Conservation (phyloP, 2,113 vertebrate genomes). For the Oncorhynchus gorbuscha region DNA sequence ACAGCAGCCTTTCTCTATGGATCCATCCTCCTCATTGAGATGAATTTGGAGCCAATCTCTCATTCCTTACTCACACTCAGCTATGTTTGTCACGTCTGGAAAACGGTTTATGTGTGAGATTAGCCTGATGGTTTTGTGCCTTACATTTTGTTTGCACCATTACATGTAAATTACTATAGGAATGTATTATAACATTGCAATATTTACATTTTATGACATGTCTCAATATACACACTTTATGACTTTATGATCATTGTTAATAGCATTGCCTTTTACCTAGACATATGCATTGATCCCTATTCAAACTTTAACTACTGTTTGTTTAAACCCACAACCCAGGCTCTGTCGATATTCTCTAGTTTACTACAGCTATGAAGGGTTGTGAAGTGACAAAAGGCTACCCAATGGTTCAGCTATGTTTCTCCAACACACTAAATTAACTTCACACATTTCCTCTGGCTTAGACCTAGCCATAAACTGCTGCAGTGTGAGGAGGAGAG, state of each 20-base stretch:
- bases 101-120: too few relatives aligned
- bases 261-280: too few relatives aligned
- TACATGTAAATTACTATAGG: too few relatives aligned
- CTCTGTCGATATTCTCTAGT: background rate
- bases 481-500: conserved; percentile 12
- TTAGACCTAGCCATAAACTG: conserved; percentile 66
- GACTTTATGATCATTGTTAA: too few relatives aligned
- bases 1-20: background rate
- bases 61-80: background rate
- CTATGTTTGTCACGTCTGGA: background rate
- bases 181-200: too few relatives aligned
- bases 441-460: conserved; percentile 75
- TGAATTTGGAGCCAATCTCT: background rate
- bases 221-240: too few relatives aligned
- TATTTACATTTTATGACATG: too few relatives aligned
- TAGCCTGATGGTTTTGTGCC: too few relatives aligned
- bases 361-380: conserved; percentile 15
- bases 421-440: conserved; percentile 73
- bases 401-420: conserved; percentile 27
- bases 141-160: too few relatives aligned
- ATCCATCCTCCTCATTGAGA: conserved; percentile 28
- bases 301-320: background rate
- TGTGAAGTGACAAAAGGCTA: conserved; percentile 10
- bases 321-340: background rate
- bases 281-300: too few relatives aligned